Percentiles rank a stretch among this genome's conserved stretches.
Conservation (phyloP, 92 coral and sea anemone genomes). For the Galaxea fascicularis region DNA sequence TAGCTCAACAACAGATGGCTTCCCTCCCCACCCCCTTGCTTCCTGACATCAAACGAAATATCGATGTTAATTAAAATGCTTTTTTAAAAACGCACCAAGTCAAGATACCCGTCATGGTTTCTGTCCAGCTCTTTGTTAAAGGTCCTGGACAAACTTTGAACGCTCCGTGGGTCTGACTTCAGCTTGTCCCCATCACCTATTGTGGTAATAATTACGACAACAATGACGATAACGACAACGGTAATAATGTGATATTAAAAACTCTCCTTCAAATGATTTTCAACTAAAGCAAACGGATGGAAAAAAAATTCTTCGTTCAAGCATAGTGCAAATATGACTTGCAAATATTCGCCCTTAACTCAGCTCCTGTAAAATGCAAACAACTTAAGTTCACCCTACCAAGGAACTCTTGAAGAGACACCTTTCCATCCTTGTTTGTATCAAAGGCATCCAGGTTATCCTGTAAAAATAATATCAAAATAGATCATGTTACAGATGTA, state of each 20-base stretch:
- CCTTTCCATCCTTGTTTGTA: constrained; percentile 71
- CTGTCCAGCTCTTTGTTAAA: constrained; percentile 75
- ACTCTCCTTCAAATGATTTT: too few species aligned
- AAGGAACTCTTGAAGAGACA: constrained; percentile 67
- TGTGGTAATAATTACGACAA: neutral
- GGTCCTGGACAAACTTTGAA: constrained; percentile 44
- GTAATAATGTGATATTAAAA: too few species aligned
- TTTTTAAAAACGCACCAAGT: constrained; percentile 50
- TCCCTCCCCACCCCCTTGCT: too few species aligned
- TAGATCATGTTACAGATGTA: neutral
- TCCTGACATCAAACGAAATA: too few species aligned
- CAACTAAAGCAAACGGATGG: too few species aligned
- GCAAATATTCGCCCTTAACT: too few species aligned
- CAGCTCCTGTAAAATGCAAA: too few species aligned
- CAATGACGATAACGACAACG: too few species aligned
- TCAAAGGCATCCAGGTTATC: constrained; percentile 78
- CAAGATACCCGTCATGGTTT: constrained; percentile 75
- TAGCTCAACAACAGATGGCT: too few species aligned
- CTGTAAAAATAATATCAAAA: constrained; percentile 14
- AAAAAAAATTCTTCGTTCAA: too few species aligned
- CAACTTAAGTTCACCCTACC: constrained; percentile 47
- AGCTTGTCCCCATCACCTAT: constrained; percentile 37
- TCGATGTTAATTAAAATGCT: too few species aligned
- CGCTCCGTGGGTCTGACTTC: constrained; percentile 8
- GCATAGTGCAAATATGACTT: too few species aligned